These are phyloP conservation scores for Probaryconus sp. DNA, from an alignment of 1,140 invertebrate species.

Conservation along the genomic window DNA sequence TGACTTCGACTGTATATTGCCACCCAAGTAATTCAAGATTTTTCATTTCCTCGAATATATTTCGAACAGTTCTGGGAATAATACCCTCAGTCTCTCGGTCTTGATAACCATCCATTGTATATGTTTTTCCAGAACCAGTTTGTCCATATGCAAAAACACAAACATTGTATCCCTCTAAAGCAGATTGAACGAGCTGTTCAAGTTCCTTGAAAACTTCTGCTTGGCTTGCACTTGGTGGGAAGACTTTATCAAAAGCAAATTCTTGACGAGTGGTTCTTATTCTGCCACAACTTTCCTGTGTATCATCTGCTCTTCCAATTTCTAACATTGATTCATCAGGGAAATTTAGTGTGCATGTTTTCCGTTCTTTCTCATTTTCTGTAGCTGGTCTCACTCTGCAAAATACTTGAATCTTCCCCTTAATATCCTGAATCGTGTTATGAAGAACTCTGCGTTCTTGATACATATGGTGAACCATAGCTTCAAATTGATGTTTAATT, in stretches of 20 bases:
- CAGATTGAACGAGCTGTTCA: conserved; percentile 86
- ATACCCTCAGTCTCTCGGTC: conserved; percentile 81
- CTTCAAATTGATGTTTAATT: conserved; percentile 58
- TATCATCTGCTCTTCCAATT: conserved; percentile 76
- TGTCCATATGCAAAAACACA: conserved; percentile 98
- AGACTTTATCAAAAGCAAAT: conserved; percentile 90
- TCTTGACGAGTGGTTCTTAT: conserved; percentile 80
- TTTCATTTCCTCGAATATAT: conserved; percentile 86
- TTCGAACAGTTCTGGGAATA: conserved; percentile 86
- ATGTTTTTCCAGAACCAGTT: conserved; percentile 96
- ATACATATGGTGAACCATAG: conserved; percentile 75
- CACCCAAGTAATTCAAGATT: conserved; percentile 86
- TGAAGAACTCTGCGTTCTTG: conserved; percentile 82
- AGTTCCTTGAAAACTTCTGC: conserved; percentile 85
- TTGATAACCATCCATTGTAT: conserved; percentile 85
- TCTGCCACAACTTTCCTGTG: conserved; percentile 69
- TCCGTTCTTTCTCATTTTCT: conserved; percentile 77
- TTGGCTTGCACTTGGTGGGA: conserved; percentile 84
- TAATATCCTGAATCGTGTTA: conserved; percentile 83
- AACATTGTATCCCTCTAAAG: conserved; percentile 95
- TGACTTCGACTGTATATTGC: conserved; percentile 88
- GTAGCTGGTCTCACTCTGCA: conserved; percentile 86
- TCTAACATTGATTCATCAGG: conserved; percentile 83
- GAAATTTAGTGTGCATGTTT: conserved; percentile 81
- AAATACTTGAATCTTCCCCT: conserved; percentile 92